Evolutionary conservation across 2,888 invertebrate species (phyloP).

Genomic region (Hydroisotoma schaefferi): DNA sequence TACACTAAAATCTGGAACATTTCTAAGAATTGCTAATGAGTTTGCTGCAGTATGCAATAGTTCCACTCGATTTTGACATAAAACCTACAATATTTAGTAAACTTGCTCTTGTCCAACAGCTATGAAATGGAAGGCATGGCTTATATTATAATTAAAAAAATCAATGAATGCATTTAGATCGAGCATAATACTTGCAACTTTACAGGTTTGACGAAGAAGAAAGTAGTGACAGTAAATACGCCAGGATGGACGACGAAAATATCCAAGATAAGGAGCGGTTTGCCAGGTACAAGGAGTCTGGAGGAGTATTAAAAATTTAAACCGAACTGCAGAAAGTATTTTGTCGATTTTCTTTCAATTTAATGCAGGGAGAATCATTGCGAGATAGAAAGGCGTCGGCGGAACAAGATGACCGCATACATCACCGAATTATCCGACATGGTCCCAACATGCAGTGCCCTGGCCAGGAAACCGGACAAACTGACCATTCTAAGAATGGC

Average conservation of each 20-base stretch:
- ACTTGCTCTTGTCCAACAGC: too few relatives aligned
- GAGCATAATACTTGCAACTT: too few relatives aligned
- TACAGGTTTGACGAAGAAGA: constrained; percentile 41
- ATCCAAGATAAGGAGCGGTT: constrained; percentile 96
- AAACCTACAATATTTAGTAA: too few relatives aligned
- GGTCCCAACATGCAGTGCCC: constrained; percentile 95
- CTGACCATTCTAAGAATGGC: constrained; percentile 98
- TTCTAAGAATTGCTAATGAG: too few relatives aligned
- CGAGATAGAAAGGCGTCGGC: constrained; percentile 94
- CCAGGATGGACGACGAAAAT: constrained; percentile 88
- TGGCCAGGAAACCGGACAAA: constrained; percentile 98
- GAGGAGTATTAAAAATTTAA: neutral
- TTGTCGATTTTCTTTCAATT: constrained; percentile 49
- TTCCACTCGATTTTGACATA: too few relatives aligned
- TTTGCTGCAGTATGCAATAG: too few relatives aligned
- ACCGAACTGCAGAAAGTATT: constrained; percentile 40
- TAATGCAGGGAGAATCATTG: constrained; percentile 94
- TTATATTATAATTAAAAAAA: too few relatives aligned
- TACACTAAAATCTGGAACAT: too few relatives aligned
- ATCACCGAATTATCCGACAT: constrained; percentile 99
- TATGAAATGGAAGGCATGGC: too few relatives aligned
- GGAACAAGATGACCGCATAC: constrained; percentile 99
- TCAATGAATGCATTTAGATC: too few relatives aligned
- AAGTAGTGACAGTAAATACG: constrained; percentile 61
- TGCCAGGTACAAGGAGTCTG: constrained; percentile 69